A percentile compares a stretch with the other conserved stretches of the same genome.
Conservation (phyloP, 2,888 invertebrate species). For the Xylota segnis region DNA sequence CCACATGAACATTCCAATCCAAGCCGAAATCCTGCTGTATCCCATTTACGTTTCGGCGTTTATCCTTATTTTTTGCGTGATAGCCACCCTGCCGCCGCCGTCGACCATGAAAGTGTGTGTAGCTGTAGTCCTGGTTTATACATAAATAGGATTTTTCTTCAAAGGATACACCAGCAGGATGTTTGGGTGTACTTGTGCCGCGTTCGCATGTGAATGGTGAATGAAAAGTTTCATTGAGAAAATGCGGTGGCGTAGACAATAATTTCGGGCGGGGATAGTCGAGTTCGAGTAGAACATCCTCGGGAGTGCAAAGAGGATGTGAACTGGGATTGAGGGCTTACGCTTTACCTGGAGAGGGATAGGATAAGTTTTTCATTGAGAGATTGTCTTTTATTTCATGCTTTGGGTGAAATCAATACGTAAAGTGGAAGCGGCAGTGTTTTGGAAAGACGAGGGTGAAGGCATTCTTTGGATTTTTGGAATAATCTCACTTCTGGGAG, state of each 20-base stretch:
- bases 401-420: neutral
- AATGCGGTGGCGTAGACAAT: conserved; percentile 24
- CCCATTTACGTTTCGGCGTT: conserved; percentile 38
- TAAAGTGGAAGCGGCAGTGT: too few relatives aligned
- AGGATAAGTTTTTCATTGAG: conserved; percentile 13
- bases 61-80: conserved; percentile 26
- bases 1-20: conserved; percentile 31
- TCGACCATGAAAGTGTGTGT: conserved; percentile 29
- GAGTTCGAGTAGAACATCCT: conserved; percentile 34
- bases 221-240: conserved; percentile 62
- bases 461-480: too few relatives aligned
- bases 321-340: neutral
- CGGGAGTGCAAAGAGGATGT: neutral
- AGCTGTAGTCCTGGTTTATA: neutral
- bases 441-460: too few relatives aligned
- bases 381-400: neutral
- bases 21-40: conserved; percentile 38
- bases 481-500: too few relatives aligned
- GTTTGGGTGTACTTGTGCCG: neutral
- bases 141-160: too few relatives aligned
- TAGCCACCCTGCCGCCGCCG: too few relatives aligned
- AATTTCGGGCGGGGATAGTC: conserved; percentile 12
- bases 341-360: conserved; percentile 2
- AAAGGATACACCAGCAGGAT: conserved; percentile 8
- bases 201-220: conserved; percentile 41